Conservation (phyloP, 2,888 invertebrate species). For the Cephalotes varians region DNA sequence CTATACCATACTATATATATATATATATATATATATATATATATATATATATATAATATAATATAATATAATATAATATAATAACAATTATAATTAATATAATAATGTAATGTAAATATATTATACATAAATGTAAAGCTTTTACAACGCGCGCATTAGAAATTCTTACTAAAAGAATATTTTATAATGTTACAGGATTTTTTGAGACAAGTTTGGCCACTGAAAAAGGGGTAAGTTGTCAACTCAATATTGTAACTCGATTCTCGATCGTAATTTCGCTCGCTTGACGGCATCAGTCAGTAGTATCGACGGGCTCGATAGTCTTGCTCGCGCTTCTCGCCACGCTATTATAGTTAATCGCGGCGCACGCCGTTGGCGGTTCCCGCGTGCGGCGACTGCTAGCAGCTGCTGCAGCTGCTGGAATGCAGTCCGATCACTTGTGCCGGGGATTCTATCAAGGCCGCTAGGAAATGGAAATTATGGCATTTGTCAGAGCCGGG, state of each 20-base stretch:
- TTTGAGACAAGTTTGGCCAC: neutral
- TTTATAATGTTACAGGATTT: neutral
- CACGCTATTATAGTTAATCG: constrained; percentile 73
- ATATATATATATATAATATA: neutral
- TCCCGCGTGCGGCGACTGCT: constrained; percentile 62
- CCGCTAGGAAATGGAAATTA: constrained; percentile 82
- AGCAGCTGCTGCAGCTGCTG: constrained; percentile 76
- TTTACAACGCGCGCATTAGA: neutral
- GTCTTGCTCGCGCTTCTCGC: constrained; percentile 33
- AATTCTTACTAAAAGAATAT: neutral
- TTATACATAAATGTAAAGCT: neutral
- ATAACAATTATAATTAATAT: too few relatives aligned
- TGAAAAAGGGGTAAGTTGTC: neutral
- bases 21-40: neutral
- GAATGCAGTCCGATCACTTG: constrained; percentile 83
- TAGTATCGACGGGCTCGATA: constrained; percentile 21
- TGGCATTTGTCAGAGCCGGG: constrained; percentile 71
- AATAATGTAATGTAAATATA: neutral
- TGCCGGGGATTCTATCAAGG: constrained; percentile 80
- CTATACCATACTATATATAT: neutral
- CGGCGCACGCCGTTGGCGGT: constrained; percentile 66
- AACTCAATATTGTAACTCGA: neutral
- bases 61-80: too few relatives aligned
- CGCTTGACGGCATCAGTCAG: neutral
- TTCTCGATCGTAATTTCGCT: neutral